Percentiles rank a stretch among this genome's conserved stretches.
These are phyloP conservation scores for Crocidura indochinensis DNA, from an alignment of 2,797 vertebrate genomes.

Conservation along the genomic window DNA sequence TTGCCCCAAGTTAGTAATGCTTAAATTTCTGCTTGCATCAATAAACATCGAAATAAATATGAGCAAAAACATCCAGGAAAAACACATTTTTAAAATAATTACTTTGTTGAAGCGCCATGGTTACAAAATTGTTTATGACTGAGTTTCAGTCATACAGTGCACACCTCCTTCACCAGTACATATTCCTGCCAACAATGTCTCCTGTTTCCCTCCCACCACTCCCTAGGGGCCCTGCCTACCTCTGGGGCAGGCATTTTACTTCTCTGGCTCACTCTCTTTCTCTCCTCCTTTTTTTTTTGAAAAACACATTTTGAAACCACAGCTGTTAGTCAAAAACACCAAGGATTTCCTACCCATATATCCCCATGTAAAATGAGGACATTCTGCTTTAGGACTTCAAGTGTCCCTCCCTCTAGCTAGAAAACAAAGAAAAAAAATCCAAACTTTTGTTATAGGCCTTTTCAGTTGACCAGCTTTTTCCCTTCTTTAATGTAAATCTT, in stretches of 20 bases:
- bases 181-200: too few species aligned
- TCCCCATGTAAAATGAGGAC: neutral
- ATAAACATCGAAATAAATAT: conserved; percentile 24
- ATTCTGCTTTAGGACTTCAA: neutral
- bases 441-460: neutral
- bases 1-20: conserved; percentile 50
- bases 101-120: too few species aligned
- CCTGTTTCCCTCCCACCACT: too few species aligned
- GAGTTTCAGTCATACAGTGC: too few species aligned
- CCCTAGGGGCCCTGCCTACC: too few species aligned
- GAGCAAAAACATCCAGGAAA: conserved; percentile 48
- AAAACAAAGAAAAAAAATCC: neutral
- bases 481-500: neutral
- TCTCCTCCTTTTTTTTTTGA: too few species aligned
- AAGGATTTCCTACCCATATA: neutral
- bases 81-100: neutral
- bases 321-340: neutral
- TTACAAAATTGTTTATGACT: too few species aligned
- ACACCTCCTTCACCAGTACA: neutral
- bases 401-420: neutral
- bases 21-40: conserved; percentile 33
- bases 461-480: too few species aligned
- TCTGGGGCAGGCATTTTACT: too few species aligned
- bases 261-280: too few species aligned
- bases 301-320: neutral